Percentiles rank a stretch among this genome's conserved stretches.
phyloP scores from a whole-genome alignment of 2,797 vertebrate genomes.

The Eupleurogrammus muticus region DNA sequence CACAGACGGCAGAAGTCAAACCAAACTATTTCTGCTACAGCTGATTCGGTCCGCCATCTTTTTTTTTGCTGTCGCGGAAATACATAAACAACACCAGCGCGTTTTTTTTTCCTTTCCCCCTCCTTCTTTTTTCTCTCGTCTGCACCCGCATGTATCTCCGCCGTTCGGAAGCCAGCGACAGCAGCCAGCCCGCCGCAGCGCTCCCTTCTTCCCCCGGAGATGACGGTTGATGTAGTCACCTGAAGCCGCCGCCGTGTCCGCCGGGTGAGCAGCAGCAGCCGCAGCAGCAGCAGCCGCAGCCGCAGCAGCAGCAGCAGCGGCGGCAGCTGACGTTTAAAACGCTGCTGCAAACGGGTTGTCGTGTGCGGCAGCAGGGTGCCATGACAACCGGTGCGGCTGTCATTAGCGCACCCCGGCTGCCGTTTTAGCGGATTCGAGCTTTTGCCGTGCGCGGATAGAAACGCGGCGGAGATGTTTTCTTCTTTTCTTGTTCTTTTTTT shows the following conservation, averaged over 20 bases:
- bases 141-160: constrained; percentile 13
- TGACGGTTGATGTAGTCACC: constrained; percentile 36
- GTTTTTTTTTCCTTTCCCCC: background rate
- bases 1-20: constrained; percentile 58
- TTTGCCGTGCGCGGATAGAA: background rate
- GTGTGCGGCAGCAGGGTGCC: constrained; percentile 58
- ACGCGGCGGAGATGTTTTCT: background rate
- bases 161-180: background rate
- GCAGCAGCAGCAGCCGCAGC: too few relatives aligned
- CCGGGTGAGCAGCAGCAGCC: constrained; percentile 49
- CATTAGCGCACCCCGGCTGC: background rate
- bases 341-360: constrained; percentile 23
- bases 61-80: constrained; percentile 54
- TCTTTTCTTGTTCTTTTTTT: too few relatives aligned
- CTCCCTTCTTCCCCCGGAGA: background rate
- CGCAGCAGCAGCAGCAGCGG: background rate
- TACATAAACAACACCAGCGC: constrained; percentile 78
- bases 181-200: background rate
- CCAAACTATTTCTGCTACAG: constrained; percentile 65
- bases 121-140: too few relatives aligned
- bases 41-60: constrained; percentile 79
- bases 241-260: constrained; percentile 51
- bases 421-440: background rate
- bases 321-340: constrained; percentile 38
- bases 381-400: constrained; percentile 75